Conservation (phyloP, 2,888 invertebrate genomes). For the Amblyjoppa fuscipennis region DNA sequence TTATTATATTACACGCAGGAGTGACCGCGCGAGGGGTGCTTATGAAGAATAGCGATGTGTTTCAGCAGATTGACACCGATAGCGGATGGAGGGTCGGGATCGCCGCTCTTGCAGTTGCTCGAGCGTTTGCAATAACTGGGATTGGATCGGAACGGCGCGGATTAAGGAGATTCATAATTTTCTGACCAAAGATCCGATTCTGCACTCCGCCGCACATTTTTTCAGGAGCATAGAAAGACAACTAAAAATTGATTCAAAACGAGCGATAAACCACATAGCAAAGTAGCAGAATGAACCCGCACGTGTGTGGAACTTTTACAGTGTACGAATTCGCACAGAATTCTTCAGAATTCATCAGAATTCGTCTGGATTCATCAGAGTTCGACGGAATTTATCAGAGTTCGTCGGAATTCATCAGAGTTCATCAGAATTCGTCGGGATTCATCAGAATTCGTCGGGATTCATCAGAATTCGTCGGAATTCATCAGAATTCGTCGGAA, state of each 20-base stretch:
- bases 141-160: conserved; percentile 60
- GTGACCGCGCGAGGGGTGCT: conserved; percentile 76
- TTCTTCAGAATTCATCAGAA: conserved; percentile 16
- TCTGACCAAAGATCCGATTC: not conserved
- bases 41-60: conserved; percentile 83
- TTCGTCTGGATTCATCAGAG: conserved; percentile 6
- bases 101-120: conserved; percentile 22
- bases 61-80: conserved; percentile 83
- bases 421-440: conserved; percentile 4
- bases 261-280: conserved; percentile 32
- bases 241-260: not conserved
- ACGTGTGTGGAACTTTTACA: conserved; percentile 16
- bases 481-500: conserved; percentile 1
- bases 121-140: conserved; percentile 74
- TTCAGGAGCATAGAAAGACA: too few relatives aligned
- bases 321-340: conserved; percentile 22
- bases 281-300: conserved; percentile 32
- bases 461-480: conserved; percentile 18
- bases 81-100: conserved; percentile 45
- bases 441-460: conserved; percentile 23
- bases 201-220: not conserved
- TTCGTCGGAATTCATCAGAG: conserved; percentile 12
- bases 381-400: conserved; percentile 1
- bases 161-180: conserved; percentile 54
- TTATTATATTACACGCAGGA: conserved; percentile 69